Base-by-base conservation (phyloP, 2,113 vertebrate species). In the Morone chrysops region DNA sequence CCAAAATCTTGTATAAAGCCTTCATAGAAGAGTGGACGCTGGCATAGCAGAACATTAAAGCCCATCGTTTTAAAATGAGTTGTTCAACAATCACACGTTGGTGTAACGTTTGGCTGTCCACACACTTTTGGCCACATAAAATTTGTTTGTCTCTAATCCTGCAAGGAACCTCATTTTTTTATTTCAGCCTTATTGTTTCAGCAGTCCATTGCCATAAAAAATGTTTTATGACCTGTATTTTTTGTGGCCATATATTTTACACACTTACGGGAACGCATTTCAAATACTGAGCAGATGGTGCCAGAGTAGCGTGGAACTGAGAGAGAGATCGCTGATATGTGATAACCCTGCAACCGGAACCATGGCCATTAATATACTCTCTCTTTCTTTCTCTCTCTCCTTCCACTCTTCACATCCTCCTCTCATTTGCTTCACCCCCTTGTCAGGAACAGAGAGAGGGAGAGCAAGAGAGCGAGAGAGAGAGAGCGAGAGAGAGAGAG, bases 241-340 rank as follows among this genome's bases (percentile, higher is more conserved):
- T 80, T 36, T 87, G 59, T 41, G 47, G 77, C 85, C 67, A 16
- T 87, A 80, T 83, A 90, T 89, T 92, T 89, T 69, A 82, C 70
- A 86, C 84, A 84, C 79, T 83, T 88, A 82, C 61, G 20, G 70
- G 79, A 87, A 89, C 22, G 36, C 82, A 75, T 88, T 85, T 89
- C 51, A 78, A 81, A 78, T 54, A 82, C 56, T 41, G 87, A 94
- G 87, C 92, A 96, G 93, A 92, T 92, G 93, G 89, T 86, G 93
- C 65, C 82, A 69, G 75, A 56, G 60, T 62, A 70, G 22, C 4
- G 11, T 53, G 66, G 48, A 60, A 76, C 22, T 40, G 61, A 53
- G 69, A 77, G 40, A 73, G 61, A 75, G 71, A 71, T 67, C 71
- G 88, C 92, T 90, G 88, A 88, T 88, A 82, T 94, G 85, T 75